Evolutionary conservation across 2,113 vertebrate species (phyloP).

Genomic region (Atlantisia rogersi): DNA sequence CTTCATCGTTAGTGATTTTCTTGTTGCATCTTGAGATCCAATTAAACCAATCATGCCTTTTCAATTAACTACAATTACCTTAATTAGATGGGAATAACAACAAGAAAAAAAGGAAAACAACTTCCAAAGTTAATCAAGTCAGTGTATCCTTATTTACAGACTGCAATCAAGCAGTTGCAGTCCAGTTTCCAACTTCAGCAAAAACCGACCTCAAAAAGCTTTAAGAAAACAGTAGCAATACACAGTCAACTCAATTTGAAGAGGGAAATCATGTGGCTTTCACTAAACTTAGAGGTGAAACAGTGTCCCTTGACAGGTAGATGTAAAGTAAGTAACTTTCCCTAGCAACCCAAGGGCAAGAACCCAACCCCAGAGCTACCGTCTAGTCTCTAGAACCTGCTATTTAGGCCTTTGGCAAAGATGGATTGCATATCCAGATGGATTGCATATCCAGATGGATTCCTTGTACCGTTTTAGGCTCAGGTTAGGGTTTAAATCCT

Average conservation of each 20-base stretch:
- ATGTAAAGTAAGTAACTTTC: background rate
- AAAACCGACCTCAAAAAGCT: background rate
- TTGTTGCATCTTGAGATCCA: conserved; percentile 44
- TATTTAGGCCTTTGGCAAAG: background rate
- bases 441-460: background rate
- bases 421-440: background rate
- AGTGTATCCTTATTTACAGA: conserved; percentile 53
- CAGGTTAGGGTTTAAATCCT: background rate
- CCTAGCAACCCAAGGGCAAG: background rate
- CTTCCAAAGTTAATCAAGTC: conserved; percentile 53
- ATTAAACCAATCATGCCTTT: conserved; percentile 63
- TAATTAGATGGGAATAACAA: conserved; percentile 62
- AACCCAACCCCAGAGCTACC: background rate
- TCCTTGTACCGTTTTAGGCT: background rate
- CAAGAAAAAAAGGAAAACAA: conserved; percentile 18
- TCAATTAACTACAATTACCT: conserved; percentile 62
- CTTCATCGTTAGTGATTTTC: conserved; percentile 46
- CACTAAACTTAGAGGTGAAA: background rate
- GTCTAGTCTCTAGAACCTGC: background rate
- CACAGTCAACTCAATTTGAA: rapidly evolving
- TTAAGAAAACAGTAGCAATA: background rate
- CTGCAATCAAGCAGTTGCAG: background rate
- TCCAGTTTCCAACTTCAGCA: background rate
- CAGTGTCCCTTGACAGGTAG: background rate
- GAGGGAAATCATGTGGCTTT: background rate